Evolutionary conservation across 23 tunicate species (phyloP).

Genomic region (Corella eumyota): DNA sequence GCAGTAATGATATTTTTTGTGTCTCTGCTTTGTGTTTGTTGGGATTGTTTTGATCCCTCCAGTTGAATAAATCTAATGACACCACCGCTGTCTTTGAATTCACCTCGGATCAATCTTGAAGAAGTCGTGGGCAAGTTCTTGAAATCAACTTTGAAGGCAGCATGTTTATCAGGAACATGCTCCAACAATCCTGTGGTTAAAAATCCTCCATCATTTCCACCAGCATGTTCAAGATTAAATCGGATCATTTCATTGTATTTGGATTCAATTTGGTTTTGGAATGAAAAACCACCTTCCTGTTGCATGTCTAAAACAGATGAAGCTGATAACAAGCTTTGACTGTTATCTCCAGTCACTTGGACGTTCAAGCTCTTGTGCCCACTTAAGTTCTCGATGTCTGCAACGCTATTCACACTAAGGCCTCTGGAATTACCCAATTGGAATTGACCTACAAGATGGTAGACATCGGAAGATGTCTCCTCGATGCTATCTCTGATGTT

Average conservation of each 20-base stretch:
- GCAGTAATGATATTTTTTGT: background rate
- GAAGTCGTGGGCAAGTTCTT: conserved; percentile 1
- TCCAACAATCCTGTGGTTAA: conserved; percentile 8
- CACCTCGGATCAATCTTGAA: background rate
- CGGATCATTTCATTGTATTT: conserved; percentile 14
- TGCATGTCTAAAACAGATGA: background rate
- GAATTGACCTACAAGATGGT: conserved; percentile 8
- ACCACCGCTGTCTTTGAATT: conserved; percentile 2
- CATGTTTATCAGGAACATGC: conserved; percentile 1
- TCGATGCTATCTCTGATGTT: conserved; percentile 3
- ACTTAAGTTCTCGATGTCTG: conserved; percentile 12
- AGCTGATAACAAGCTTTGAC: background rate
- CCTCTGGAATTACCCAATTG: conserved; percentile 13
- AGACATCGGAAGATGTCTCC: conserved; percentile 20
- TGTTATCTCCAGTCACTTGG: conserved; percentile 6
- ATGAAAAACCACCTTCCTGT: conserved; percentile 7
- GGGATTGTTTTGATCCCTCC: background rate
- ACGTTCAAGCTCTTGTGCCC: conserved; percentile 16
- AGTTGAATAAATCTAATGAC: conserved; percentile 9
- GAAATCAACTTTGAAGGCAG: conserved; percentile 1
- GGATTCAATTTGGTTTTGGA: conserved; percentile 16
- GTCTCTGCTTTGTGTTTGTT: background rate
- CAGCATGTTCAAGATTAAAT: conserved; percentile 19
- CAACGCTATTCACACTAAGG: conserved; percentile 1
- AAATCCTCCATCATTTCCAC: conserved; percentile 9